Evolutionary conservation across 2,888 invertebrate species (phyloP), one percentile per base, ranked within the genome.

Genomic region (Chirona hameri): DNA sequence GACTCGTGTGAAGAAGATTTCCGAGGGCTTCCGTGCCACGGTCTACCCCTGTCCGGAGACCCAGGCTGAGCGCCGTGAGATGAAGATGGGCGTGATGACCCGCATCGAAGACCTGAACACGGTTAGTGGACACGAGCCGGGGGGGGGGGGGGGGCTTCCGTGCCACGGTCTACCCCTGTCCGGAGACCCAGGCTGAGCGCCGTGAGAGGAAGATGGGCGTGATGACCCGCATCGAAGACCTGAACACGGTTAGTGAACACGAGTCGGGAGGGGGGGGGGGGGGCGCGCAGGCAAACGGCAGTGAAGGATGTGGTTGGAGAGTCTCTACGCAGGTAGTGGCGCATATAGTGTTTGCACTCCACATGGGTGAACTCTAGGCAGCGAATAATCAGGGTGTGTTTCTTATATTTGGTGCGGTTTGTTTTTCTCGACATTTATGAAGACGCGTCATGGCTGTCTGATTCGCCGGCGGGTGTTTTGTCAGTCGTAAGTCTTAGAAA

Each of bases 1-100:
- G 84, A 84, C 83, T 21, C 85, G 86, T 81, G 86, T 87, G 27
- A 86, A 86, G 84, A 87, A 87, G 83, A 86, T 87, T 72, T 87
- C 86, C 81, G 86, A 87, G 79, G 87, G 86, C 2, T 86, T 84
- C 82, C 82, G 85, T 55, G 85, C 86, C 48, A 86, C 85, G 27
- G 65, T 85, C 57, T 86, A 86, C 82, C 86, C 85, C 2, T 85
- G 85, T 69, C 86, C 86, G 4, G 86, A 85, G 79, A 81, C 83
- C 24, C 24, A 83, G n/a, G 81, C 84, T 5, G 86, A 86, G 21
- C 83, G 86, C 31, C 83, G 84, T 27, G 85, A 85, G 83, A 85
- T 85, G 85, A 84, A 84, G 48, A 84, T 84, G 79, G 86, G 86
- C 14, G 86, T 86, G 55, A 84, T 84, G 83, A 84, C 84, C 31